These are phyloP conservation scores for Brachionus angularis DNA, from an alignment of 1,140 invertebrate genomes.

Conservation along the genomic window DNA sequence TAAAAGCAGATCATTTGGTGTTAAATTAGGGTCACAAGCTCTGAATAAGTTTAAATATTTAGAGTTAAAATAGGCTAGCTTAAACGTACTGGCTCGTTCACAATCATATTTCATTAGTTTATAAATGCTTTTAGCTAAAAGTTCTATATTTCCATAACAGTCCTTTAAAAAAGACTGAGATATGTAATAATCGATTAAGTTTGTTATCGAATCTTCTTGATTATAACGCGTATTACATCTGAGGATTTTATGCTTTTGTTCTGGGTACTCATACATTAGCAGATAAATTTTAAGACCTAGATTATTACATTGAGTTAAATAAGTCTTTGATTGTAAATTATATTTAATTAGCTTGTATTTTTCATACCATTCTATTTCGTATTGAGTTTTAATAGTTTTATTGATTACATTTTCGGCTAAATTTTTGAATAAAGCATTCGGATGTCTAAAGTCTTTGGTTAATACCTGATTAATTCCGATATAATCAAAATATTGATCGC, in stretches of 20 bases:
- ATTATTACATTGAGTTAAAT: slow-evolving; percentile 22
- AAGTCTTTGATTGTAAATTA: slow-evolving; percentile 24
- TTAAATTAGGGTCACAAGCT: slow-evolving; percentile 16
- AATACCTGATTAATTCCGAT: slow-evolving; percentile 17
- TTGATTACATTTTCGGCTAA: slow-evolving; percentile 5
- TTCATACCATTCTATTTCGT: slow-evolving; percentile 39
- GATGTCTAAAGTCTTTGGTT: slow-evolving; percentile 25
- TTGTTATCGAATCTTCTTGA: slow-evolving; percentile 31
- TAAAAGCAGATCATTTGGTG: slow-evolving; percentile 7
- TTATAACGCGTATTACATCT: slow-evolving; percentile 26
- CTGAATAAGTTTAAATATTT: slow-evolving; percentile 41
- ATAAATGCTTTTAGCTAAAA: slow-evolving; percentile 32
- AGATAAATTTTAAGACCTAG: slow-evolving; percentile 37
- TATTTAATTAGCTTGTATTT: slow-evolving; percentile 27
- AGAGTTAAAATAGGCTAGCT: slow-evolving; percentile 34
- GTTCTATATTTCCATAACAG: slow-evolving; percentile 24
- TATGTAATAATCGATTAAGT: slow-evolving; percentile 36
- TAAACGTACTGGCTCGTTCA: slow-evolving; percentile 29
- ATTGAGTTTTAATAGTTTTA: slow-evolving; percentile 21
- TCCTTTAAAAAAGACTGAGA: slow-evolving; percentile 29
- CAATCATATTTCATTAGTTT: slow-evolving; percentile 30
- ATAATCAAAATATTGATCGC: slow-evolving; percentile 34
- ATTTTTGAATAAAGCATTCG: slow-evolving; percentile 40
- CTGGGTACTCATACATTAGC: slow-evolving; percentile 6
- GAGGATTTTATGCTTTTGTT: slow-evolving; percentile 18